Percentiles rank a stretch among this genome's conserved stretches.
Evolutionary conservation across 2,888 invertebrate species (phyloP).

Genomic region (Scaptomyza cyrtandrae): DNA sequence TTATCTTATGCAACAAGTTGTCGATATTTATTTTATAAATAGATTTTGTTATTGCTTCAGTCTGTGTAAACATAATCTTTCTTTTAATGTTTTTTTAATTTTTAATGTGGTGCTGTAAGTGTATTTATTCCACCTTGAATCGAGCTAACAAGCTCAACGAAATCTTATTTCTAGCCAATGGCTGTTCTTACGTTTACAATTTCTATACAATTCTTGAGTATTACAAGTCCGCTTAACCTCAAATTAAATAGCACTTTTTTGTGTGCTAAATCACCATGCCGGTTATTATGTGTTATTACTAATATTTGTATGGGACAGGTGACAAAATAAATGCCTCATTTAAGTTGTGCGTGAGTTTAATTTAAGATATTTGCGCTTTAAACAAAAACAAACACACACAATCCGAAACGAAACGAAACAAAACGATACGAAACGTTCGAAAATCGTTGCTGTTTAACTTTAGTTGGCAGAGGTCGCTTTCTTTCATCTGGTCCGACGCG

Average conservation of each 20-base stretch:
- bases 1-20: not conserved
- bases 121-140: conserved; percentile 6
- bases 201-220: conserved; percentile 21
- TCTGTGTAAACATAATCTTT: not conserved
- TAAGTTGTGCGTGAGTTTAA: conserved; percentile 67
- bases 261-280: no score
- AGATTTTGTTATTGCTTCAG: not conserved
- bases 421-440: conserved; percentile 10
- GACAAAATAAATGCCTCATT: conserved; percentile 77
- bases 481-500: conserved; percentile 67
- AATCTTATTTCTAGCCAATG: not conserved
- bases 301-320: conserved; percentile 67
- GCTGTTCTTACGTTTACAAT: not conserved
- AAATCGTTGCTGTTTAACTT: conserved; percentile 50
- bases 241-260: conserved; percentile 45
- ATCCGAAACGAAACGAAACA: not conserved
- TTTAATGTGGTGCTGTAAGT: not conserved
- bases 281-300: conserved; percentile 62
- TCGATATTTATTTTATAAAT: not conserved
- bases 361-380: conserved; percentile 66
- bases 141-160: conserved; percentile 1
- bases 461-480: conserved; percentile 66
- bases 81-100: no score
- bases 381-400: conserved; percentile 63
- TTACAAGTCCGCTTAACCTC: conserved; percentile 11